phyloP scores from a whole-genome alignment of 2,113 vertebrate genomes.

The Pyxicephalus adspersus region DNA sequence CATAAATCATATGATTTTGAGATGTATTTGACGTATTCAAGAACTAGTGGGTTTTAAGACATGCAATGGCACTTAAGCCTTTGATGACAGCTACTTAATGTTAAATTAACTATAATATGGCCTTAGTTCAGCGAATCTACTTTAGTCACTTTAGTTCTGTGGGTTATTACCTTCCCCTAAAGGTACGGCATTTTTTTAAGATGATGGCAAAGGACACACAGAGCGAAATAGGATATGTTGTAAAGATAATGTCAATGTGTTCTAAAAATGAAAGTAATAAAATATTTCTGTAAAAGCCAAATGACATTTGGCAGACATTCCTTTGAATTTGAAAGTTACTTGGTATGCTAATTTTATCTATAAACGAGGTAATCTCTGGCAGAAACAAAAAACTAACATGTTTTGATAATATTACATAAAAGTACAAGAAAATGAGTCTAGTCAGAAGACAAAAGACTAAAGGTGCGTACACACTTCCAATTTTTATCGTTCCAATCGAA shows the following conservation, averaged over 20 bases:
- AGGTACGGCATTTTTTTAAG: background rate
- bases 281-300: slow-evolving; percentile 25
- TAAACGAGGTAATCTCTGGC: slow-evolving; percentile 7
- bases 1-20: background rate
- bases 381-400: background rate
- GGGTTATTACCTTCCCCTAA: slow-evolving; percentile 16
- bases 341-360: slow-evolving; percentile 28
- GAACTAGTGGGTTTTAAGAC: background rate
- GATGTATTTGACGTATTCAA: slow-evolving; percentile 4
- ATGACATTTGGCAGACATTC: slow-evolving; percentile 24
- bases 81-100: slow-evolving; percentile 6
- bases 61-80: background rate
- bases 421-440: slow-evolving; percentile 5
- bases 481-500: no score
- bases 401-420: slow-evolving; percentile 26
- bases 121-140: slow-evolving; percentile 13
- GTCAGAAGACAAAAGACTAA: slow-evolving; percentile 26
- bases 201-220: slow-evolving; percentile 17
- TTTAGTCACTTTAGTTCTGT: slow-evolving; percentile 13
- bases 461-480: no score
- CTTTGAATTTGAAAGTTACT: slow-evolving; percentile 36
- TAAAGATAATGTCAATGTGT: slow-evolving; percentile 36
- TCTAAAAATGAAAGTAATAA: slow-evolving; percentile 39
- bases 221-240: background rate
- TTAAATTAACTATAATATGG: slow-evolving; percentile 21